A percentile compares a stretch with the other conserved stretches of the same genome.
phyloP scores from a whole-genome alignment of 2,113 vertebrate genomes.

The Cnemophilus loriae region DNA sequence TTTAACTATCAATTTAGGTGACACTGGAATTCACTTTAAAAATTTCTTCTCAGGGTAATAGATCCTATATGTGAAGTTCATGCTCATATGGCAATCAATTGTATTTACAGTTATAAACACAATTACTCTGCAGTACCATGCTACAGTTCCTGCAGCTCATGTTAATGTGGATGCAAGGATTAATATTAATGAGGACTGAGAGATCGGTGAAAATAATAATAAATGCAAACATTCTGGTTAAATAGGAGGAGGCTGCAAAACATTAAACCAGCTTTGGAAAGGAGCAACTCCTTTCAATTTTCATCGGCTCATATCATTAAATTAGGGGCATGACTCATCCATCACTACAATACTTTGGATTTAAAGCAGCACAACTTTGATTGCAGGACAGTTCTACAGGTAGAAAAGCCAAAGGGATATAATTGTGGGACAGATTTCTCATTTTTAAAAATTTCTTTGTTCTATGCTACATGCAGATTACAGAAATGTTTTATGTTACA shows the following conservation, averaged over 20 bases:
- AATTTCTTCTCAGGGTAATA: neutral
- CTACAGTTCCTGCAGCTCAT: neutral
- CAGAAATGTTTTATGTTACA: neutral
- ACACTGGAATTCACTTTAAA: conserved; percentile 23
- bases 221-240: conserved; percentile 27
- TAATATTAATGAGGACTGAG: conserved; percentile 1
- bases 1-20: conserved; percentile 36
- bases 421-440: neutral
- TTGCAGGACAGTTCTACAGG: neutral
- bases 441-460: neutral
- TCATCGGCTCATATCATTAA: neutral
- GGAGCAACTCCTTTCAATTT: neutral
- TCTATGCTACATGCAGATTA: neutral
- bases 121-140: neutral
- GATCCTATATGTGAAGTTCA: neutral
- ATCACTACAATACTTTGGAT: neutral
- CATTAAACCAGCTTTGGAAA: neutral
- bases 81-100: neutral
- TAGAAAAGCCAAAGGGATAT: neutral
- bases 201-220: conserved; percentile 21
- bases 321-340: neutral
- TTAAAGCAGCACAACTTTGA: neutral
- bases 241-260: neutral
- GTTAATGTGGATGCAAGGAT: neutral
- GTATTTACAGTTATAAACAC: neutral